These are phyloP conservation scores for Frankliniella intonsa DNA, from an alignment of 2,888 invertebrate genomes.

Conservation along the genomic window DNA sequence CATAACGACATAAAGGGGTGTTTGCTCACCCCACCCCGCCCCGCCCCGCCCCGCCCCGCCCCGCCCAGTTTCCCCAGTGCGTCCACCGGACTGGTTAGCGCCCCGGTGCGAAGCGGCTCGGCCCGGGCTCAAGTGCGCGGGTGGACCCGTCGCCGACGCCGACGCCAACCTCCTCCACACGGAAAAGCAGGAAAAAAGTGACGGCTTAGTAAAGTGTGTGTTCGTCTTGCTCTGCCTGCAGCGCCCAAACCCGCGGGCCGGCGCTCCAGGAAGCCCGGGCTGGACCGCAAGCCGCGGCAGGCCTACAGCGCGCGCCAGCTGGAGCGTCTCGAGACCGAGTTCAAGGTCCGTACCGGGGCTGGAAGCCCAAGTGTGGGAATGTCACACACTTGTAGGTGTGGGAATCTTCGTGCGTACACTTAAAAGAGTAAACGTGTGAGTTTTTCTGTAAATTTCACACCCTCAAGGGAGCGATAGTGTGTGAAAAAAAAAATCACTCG, in stretches of 20 bases:
- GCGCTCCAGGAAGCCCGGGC: constrained; percentile 77
- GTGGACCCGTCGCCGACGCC: background rate
- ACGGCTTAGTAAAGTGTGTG: too few relatives aligned
- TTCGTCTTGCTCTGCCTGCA: constrained; percentile 50
- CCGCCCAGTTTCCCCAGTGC: background rate
- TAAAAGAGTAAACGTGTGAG: too few relatives aligned
- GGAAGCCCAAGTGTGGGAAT: too few relatives aligned
- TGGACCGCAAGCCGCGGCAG: constrained; percentile 91
- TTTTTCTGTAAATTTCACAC: too few relatives aligned
- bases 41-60: background rate
- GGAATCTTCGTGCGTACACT: too few relatives aligned
- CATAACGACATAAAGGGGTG: constrained; percentile 17
- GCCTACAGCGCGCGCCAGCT: constrained; percentile 94
- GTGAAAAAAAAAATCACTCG: background rate
- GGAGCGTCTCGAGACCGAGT: constrained; percentile 86
- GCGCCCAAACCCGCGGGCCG: constrained; percentile 76
- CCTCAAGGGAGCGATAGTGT: too few relatives aligned
- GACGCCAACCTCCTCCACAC: too few relatives aligned
- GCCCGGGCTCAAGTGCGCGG: background rate
- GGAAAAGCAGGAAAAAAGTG: too few relatives aligned
- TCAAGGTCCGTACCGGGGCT: constrained; percentile 58
- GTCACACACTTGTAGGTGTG: too few relatives aligned
- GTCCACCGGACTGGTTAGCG: background rate
- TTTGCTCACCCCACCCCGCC: background rate
- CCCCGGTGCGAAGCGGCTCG: constrained; percentile 5